These are phyloP conservation scores for Halichoeres trimaculatus DNA, from an alignment of 2,113 vertebrate species.

Conservation along the genomic window DNA sequence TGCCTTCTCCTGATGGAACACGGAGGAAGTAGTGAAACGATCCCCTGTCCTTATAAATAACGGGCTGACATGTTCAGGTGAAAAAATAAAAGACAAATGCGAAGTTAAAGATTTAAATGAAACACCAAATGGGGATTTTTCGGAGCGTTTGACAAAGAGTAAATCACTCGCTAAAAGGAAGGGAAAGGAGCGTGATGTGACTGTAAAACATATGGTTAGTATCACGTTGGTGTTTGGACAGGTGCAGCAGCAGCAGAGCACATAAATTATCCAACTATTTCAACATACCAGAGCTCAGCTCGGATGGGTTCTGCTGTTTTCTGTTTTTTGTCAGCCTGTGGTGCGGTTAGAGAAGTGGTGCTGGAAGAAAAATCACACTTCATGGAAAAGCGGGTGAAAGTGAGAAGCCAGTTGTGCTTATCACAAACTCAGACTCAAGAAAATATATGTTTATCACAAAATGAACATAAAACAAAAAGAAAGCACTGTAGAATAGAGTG, in stretches of 20 bases:
- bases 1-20: slow-evolving; percentile 72
- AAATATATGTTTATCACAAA: slow-evolving; percentile 45
- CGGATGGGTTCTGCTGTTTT: slow-evolving; percentile 12
- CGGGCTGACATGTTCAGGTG: slow-evolving; percentile 29
- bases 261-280: slow-evolving; percentile 46
- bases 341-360: slow-evolving; percentile 39
- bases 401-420: slow-evolving; percentile 24
- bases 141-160: slow-evolving; percentile 30
- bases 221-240: slow-evolving; percentile 48
- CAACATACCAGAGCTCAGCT: slow-evolving; percentile 40
- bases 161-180: slow-evolving; percentile 21
- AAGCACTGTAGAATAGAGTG: slow-evolving; percentile 58
- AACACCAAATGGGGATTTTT: slow-evolving; percentile 24
- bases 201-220: slow-evolving; percentile 33
- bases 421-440: slow-evolving; percentile 28
- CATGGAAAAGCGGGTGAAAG: slow-evolving; percentile 50
- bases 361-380: slow-evolving; percentile 33
- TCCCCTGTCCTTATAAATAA: slow-evolving; percentile 67
- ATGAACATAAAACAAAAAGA: slow-evolving; percentile 54
- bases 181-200: slow-evolving; percentile 28
- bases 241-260: slow-evolving; percentile 59
- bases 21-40: slow-evolving; percentile 54
- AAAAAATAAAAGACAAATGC: slow-evolving; percentile 9
- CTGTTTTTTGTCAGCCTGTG: slow-evolving; percentile 22
- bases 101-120: slow-evolving; percentile 38